Evolutionary conservation across 2,888 invertebrate genomes (phyloP), one percentile per base, ranked within the genome.

Genomic region (Pterobdella sp.): DNA sequence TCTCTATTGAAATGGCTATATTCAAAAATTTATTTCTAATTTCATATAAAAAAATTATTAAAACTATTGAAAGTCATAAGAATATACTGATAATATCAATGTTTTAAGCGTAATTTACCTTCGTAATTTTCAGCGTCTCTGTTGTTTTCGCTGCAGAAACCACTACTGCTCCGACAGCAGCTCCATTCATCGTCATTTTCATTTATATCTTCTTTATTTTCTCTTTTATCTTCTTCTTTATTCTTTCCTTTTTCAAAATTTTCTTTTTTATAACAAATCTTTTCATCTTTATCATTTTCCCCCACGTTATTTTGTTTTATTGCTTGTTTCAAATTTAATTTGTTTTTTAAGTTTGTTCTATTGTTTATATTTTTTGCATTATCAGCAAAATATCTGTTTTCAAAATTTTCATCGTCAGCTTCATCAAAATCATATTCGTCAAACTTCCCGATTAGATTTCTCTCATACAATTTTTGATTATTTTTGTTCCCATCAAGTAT

Each of bases 111-210:
- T 22, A 42, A 42, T 14, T 22, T 22, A 7, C 49, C 49, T 42
- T 42, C 49, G 49, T 42, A 22, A 22, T 42, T 7, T 7, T 42
- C 49, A 22, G 49, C 10, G 22, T 42, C 64, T 63, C 64, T 10
- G n/a, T 14, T 63, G n/a, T 63, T n/a, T 63, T 63, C 67, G 31
- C 31, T 31, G 31, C 32, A 22, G 31, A 26, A 22, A 32, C 35
- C 67, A 67, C 67, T 31, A 32, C 67, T 34, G 32, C 67, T 31
- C 22, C 34, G 26, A 32, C 67, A 22, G 7, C 31, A 10, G 31
- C 67, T 31, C 10, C 35, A 29, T 7, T 67, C 67, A 67, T 67
- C 67, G 32, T 67, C 67, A 67, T 67, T 34, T 31, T 67, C 67
- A 67, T 22, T 34, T 31, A 31, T 34, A 67, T 67, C 67, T 31